These are phyloP conservation scores for Argyresthia albistria DNA, from an alignment of 2,888 invertebrate species.

Conservation along the genomic window DNA sequence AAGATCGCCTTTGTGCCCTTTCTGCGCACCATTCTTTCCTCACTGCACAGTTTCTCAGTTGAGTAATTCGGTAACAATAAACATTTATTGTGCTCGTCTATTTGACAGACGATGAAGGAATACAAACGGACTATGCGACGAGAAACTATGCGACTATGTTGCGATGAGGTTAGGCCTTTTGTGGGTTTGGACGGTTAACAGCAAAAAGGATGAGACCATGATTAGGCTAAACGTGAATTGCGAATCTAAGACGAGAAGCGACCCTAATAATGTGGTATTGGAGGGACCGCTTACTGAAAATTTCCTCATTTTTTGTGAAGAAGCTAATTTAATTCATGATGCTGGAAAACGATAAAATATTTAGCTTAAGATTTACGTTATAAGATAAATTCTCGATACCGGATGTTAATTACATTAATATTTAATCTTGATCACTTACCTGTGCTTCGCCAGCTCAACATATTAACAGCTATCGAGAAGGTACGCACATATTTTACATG, in stretches of 20 bases:
- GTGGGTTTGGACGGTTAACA: constrained; percentile 9
- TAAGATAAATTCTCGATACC: no score
- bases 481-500: no score
- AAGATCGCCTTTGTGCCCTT: constrained; percentile 69
- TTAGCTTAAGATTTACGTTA: no score
- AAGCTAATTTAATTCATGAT: no score
- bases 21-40: constrained; percentile 63
- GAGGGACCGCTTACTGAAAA: constrained; percentile 22
- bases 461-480: no score
- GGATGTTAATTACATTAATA: no score
- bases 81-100: constrained; percentile 67
- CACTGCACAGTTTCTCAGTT: constrained; percentile 67
- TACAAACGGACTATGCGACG: constrained; percentile 29
- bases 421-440: no score
- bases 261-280: constrained; percentile 22
- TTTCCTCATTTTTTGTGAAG: no score
- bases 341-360: no score
- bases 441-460: no score
- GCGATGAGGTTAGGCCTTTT: neutral
- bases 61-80: constrained; percentile 70
- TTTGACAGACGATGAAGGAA: constrained; percentile 66
- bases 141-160: neutral
- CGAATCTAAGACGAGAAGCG: constrained; percentile 34
- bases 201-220: constrained; percentile 38
- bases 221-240: constrained; percentile 37